These are phyloP conservation scores for Neolamprologus kungweensis DNA, from an alignment of 2,113 vertebrate species.

Conservation along the genomic window DNA sequence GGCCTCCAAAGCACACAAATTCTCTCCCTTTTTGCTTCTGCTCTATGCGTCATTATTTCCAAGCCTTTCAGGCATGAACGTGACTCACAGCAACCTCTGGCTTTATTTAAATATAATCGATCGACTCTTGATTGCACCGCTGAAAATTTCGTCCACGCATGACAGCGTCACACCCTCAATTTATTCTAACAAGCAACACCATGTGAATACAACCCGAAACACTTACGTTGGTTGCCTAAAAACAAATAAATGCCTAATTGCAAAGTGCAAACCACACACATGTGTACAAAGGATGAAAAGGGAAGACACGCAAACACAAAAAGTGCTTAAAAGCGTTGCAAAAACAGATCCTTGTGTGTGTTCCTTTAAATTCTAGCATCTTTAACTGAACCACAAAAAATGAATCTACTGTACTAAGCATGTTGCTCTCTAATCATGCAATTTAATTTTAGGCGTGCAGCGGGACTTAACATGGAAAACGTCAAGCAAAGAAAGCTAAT, in stretches of 20 bases:
- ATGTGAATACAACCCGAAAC: constrained; percentile 10
- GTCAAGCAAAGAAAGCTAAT: background rate
- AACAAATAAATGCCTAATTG: background rate
- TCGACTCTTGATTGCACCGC: constrained; percentile 28
- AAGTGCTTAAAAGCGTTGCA: background rate
- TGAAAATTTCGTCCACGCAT: constrained; percentile 25
- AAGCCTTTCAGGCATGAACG: constrained; percentile 17
- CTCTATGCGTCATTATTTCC: constrained; percentile 16
- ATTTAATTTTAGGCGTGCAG: background rate
- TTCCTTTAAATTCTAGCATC: background rate
- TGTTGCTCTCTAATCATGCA: background rate
- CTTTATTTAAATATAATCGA: constrained; percentile 47
- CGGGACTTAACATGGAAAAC: background rate
- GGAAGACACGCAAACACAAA: background rate
- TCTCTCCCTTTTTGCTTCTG: background rate
- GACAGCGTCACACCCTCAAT: constrained; percentile 38
- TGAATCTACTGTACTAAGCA: background rate
- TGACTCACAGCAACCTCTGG: constrained; percentile 2
- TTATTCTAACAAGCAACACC: constrained; percentile 41
- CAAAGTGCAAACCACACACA: background rate
- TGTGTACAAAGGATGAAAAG: background rate
- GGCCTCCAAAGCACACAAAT: background rate
- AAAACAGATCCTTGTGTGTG: background rate
- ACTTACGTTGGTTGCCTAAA: background rate
- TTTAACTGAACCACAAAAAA: background rate